Evolutionary conservation across 1,140 invertebrate species (phyloP).

Genomic region (Drosophila tani): DNA sequence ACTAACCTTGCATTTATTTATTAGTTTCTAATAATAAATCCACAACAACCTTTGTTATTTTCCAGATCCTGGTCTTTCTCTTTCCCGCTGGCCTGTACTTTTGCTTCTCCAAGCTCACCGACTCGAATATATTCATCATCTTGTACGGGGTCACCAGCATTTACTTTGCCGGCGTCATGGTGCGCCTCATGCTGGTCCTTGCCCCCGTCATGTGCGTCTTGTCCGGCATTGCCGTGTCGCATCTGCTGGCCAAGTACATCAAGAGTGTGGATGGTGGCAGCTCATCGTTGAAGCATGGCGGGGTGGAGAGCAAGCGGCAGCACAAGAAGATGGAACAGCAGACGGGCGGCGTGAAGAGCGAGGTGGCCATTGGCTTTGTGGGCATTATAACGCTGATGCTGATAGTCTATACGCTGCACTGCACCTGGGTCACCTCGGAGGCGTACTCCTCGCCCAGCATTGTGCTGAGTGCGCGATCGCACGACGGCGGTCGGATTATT

Average conservation of each 20-base stretch:
- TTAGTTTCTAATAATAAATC: neutral
- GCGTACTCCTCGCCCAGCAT: conserved; percentile 99
- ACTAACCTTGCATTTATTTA: too few species aligned
- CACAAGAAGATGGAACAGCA: conserved; percentile 91
- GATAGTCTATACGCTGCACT: conserved; percentile 97
- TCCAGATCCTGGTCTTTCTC: conserved; percentile 95
- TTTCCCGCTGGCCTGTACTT: conserved; percentile 98
- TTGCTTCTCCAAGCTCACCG: conserved; percentile 96
- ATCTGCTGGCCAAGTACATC: conserved; percentile 95
- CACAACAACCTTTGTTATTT: neutral
- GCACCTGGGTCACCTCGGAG: conserved; percentile 99
- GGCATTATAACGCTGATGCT: conserved; percentile 93
- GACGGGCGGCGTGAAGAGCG: conserved; percentile 93
- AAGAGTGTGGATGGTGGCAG: conserved; percentile 91
- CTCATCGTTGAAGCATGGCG: conserved; percentile 41
- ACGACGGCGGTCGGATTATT: conserved; percentile 97
- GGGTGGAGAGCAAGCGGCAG: conserved; percentile 85
- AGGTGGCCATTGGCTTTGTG: conserved; percentile 95
- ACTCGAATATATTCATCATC: conserved; percentile 98
- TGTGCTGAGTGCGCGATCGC: conserved; percentile 96
- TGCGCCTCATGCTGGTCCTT: conserved; percentile 98
- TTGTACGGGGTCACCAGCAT: conserved; percentile 98
- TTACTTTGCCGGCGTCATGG: conserved; percentile 99
- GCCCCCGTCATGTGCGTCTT: conserved; percentile 99
- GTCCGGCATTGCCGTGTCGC: conserved; percentile 96